Evolutionary conservation across 2,797 vertebrate genomes (phyloP).

Genomic region (Florisuga fusca): DNA sequence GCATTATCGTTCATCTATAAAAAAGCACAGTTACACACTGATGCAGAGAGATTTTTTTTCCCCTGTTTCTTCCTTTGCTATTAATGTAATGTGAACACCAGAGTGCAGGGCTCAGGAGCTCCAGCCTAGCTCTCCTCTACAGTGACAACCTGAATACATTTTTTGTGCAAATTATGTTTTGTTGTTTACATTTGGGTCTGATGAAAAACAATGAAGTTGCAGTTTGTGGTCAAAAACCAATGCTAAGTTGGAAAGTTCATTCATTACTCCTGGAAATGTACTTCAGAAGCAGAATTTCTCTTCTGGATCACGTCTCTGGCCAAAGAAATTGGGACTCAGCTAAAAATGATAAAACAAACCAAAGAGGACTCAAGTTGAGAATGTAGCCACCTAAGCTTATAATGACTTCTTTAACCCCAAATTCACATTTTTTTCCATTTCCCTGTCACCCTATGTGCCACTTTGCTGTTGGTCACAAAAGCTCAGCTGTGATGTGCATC

Average conservation of each 20-base stretch:
- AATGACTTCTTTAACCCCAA: not conserved
- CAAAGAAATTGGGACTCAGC: not conserved
- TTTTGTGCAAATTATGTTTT: not conserved
- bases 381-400: not conserved
- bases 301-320: not conserved
- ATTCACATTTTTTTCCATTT: not conserved
- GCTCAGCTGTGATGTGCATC: accelerated
- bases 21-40: conserved; percentile 37
- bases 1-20: conserved; percentile 43
- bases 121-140: not conserved
- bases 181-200: not conserved
- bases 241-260: not conserved
- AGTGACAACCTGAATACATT: not conserved
- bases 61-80: not conserved
- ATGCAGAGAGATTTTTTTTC: not conserved
- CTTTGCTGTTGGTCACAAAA: not conserved
- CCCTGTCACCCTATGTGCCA: not conserved
- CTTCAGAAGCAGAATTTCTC: not conserved
- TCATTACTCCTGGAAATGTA: not conserved
- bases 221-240: not conserved
- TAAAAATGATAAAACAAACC: not conserved
- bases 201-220: not conserved
- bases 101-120: not conserved
- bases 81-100: not conserved
- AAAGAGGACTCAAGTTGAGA: not conserved